These are phyloP conservation scores for Eulemur macaco DNA, from an alignment of 2,113 vertebrate genomes.

Conservation along the genomic window DNA sequence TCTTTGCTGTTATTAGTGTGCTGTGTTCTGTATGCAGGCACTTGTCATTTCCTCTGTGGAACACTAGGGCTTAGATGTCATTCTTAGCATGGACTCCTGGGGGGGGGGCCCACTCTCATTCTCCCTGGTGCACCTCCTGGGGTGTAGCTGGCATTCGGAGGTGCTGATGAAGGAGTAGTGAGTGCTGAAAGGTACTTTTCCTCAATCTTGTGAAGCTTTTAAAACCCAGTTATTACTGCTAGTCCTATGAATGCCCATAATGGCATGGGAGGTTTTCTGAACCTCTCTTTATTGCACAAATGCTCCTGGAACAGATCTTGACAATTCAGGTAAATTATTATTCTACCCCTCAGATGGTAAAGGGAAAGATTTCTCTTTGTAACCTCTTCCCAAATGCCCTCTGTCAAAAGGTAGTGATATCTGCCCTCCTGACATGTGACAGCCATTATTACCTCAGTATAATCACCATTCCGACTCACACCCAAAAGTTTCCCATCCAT, in stretches of 20 bases:
- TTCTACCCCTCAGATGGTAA: constrained; percentile 28
- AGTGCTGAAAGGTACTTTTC: not conserved
- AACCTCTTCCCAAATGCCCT: constrained; percentile 67
- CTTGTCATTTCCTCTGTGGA: not conserved
- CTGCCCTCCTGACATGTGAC: constrained; percentile 16
- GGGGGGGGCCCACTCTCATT: not conserved
- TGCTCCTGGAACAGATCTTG: not conserved
- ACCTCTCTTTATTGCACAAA: not conserved
- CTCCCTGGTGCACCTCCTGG: not conserved
- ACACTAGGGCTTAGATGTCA: not conserved
- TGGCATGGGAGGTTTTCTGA: not conserved
- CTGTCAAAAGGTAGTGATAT: constrained; percentile 61
- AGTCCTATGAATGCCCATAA: not conserved
- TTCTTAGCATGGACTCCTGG: not conserved
- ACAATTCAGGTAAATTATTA: not conserved
- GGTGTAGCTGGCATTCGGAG: not conserved
- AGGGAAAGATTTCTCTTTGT: constrained; percentile 47
- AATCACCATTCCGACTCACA: not conserved
- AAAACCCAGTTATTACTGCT: constrained; percentile 66
- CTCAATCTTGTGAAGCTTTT: not conserved
- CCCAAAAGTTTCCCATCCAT: not conserved
- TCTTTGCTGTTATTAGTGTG: not conserved
- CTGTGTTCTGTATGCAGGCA: not conserved
- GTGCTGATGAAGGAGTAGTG: not conserved
- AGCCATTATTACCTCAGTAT: not conserved